These are phyloP conservation scores for Tauraco erythrolophus DNA, from an alignment of 2,113 vertebrate species.

Conservation along the genomic window DNA sequence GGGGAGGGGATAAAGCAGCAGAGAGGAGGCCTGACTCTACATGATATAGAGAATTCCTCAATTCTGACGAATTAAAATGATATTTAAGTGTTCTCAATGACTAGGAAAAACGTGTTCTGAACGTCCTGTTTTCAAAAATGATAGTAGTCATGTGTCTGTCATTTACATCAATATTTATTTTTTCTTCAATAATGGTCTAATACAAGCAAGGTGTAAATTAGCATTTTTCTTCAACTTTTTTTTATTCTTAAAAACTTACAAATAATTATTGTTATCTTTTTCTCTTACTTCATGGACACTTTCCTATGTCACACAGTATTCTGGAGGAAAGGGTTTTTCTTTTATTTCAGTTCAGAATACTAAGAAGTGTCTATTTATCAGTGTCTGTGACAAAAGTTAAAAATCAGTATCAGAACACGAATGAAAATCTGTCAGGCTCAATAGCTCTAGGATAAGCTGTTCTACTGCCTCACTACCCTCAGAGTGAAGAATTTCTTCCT, in stretches of 20 bases:
- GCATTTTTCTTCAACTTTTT: background rate
- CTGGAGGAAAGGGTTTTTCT: background rate
- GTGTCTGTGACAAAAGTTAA: background rate
- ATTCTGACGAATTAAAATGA: background rate
- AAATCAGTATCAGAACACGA: background rate
- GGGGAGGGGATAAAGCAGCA: background rate
- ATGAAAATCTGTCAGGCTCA: background rate
- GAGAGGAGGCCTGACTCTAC: background rate
- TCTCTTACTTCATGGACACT: background rate
- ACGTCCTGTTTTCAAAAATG: background rate
- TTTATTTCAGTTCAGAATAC: background rate
- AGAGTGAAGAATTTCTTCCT: too few species aligned
- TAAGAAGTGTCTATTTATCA: background rate
- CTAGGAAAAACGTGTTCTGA: background rate
- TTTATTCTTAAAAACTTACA: background rate
- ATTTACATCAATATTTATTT: background rate
- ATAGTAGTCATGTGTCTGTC: background rate
- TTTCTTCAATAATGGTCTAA: background rate
- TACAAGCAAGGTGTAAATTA: background rate
- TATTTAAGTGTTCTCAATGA: background rate
- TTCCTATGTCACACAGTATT: accelerated
- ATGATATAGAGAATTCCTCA: background rate
- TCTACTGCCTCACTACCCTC: too few species aligned
- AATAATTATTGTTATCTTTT: background rate
- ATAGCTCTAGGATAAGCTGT: too few species aligned